Base-by-base conservation (phyloP, 2,888 invertebrate genomes). In the Drosophila mettleri region DNA sequence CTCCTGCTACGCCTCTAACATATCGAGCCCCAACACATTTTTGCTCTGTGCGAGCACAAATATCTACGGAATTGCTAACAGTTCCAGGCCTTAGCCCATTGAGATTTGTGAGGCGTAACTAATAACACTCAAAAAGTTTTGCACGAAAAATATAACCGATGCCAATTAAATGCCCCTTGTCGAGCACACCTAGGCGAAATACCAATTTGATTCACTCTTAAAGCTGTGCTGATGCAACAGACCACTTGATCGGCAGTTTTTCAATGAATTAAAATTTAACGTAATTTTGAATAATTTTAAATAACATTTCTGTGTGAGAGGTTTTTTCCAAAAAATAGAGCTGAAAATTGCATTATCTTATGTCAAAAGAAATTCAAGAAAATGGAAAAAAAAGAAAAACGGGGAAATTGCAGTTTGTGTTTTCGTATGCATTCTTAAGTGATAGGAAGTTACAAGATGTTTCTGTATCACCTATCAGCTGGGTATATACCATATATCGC, bases 21-120 rank as follows among this genome's bases (percentile, higher is more conserved):
- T 79, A 64, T 53, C 34, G 36, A 41, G 31, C 43, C 46, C 36
- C 41, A 60, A 38, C 53, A 61, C 57, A 72, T 72, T 75, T 38
- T 33, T 18, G 22, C 9, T 29, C n/a, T n/a, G 39, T 10, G 27
- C 18, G 36, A 51, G 8, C 18, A 22, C 18, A 53, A 58, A 62
- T 52, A 34, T 49, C 34, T 49, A 27, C n/a, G 43, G 38, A 14
- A 38, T 46, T 72, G 53, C 18, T 59, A 38, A 5, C 24, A 55
- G 38, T 39, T 34, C 24, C 38, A 8, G 48, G 27, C 27, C n/a
- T 22, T 8, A 18, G 36, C 14, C 49, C 24, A 45, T 53, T 53
- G 31, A 3, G 31, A 70, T 58, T 63, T 63, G 22, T 58, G 41
- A 45, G 49, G 22, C 1, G 33, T 9, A 24, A 10, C 45, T 12